Evolutionary conservation across 1,140 invertebrate species (phyloP), one percentile per base, ranked within the genome.

Genomic region (Pseudomyrmex dendroicus): DNA sequence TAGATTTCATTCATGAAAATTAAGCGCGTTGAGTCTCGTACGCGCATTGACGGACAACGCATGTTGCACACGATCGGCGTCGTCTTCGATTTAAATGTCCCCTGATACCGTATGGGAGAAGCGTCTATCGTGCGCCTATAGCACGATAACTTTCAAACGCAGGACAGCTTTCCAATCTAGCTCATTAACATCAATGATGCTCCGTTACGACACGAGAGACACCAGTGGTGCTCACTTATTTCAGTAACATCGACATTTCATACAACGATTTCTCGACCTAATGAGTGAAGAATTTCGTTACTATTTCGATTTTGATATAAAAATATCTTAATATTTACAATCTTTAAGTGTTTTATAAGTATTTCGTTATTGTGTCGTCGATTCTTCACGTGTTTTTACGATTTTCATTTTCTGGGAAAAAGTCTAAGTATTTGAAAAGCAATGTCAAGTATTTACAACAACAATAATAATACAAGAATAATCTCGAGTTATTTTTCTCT

Each of bases 181-280:
- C 89, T 91, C 89, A 92, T 92, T 91, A 90, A 92, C 89, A 91
- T 91, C 89, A 88, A 92, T 91, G 89, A 91, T 91, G 86, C 86
- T 90, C 85, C 83, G 86, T 89, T 90, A 78, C 84, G 88, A 86
- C 73, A 83, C 83, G 74, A 82, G n/a, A 84, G 22, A 56, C 17
- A 12, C 17, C 83, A 87, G 56, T 63, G 86, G 57, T 59, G 22
- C 83, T 84, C 86, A 88, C 73, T 35, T 35, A n/a, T 8, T 70
- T 44, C 35, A 52, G n/a, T 54, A 35, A n/a, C 15, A 10, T 10
- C 8, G 8, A 46, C n/a, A 10, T 2, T 52, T 70, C 12, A 13
- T 9, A 13, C 13, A 35, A 35, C 35, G 35, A 35, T 35, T 35
- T 7, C 35, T 35, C 35, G 35, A 35, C 35, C 5, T 35, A 35